Base-by-base conservation (phyloP, 2,888 invertebrate genomes). In the Chironomus riparius region DNA sequence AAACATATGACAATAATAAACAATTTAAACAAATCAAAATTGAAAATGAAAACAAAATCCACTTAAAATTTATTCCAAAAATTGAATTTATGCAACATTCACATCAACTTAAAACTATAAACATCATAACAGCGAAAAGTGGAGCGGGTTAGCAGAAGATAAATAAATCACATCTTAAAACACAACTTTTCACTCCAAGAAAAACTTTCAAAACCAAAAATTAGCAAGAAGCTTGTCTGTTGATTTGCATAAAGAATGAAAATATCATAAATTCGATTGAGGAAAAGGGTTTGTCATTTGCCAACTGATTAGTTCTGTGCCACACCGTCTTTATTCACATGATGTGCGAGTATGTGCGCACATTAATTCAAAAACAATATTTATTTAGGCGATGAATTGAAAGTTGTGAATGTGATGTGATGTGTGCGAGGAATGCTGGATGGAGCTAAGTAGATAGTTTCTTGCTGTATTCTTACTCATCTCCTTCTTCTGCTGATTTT, bases 311-410 rank as follows among this genome's bases (percentile, higher is more conserved):
- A 74, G 68, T 68, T 74, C 68, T 22, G 1, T 65, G 12, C 21
- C 62, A 74, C 48, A 74, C 48, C 47, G 21, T 47, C 62, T 15
- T 56, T 62, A 21, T 15, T n/a, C 22, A 62, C 56, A 72, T 38
- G 61, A 15, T 56, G 56, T 18, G 56, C 18, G 24, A 22, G 68
- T 62, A n/a, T 68, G 18, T 28, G 18, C 47, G 28, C 21, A 24
- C 74, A 48, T 74, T 74, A 74, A 74, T 74, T 65, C 48, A 74
- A 74, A 47, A 28, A 68, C 28, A 74, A 74, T 74, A 74, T 74
- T 74, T 74, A 68, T 74, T 74, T 74, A 74, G 74, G 68, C n/a
- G 50, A 65, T 24, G 56, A 65, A 65, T 21, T 24, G 65, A 65
- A 65, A 24, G 21, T 24, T 24, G 38, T 38, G 38, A 38, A 38